These are phyloP conservation scores for Agapornis roseicollis DNA, from an alignment of 2,113 vertebrate genomes.

Conservation along the genomic window DNA sequence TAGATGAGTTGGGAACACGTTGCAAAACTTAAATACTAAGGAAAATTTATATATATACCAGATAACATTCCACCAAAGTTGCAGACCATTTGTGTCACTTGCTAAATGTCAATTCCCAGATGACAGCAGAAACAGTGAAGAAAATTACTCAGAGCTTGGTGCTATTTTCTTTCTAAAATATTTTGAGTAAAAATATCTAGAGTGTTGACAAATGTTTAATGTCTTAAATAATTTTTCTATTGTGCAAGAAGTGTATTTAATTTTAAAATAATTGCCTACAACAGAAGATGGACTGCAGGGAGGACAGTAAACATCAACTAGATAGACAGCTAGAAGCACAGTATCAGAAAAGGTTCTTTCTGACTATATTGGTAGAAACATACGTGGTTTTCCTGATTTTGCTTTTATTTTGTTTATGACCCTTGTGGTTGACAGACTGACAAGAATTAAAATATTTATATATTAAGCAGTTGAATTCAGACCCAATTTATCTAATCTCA, in stretches of 20 bases:
- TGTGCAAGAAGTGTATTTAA: background rate
- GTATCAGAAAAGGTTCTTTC: background rate
- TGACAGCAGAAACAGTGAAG: background rate
- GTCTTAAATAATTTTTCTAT: background rate
- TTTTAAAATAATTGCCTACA: background rate
- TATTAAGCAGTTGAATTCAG: background rate
- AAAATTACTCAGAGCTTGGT: background rate
- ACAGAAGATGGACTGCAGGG: background rate
- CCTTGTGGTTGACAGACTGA: background rate
- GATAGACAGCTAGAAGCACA: background rate
- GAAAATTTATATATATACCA: background rate
- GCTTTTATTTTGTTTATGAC: background rate
- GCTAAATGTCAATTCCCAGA: background rate
- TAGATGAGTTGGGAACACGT: background rate
- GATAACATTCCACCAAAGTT: background rate
- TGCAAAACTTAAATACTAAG: background rate
- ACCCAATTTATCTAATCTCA: background rate
- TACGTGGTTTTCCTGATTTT: background rate
- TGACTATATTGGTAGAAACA: background rate
- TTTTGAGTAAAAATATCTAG: background rate
- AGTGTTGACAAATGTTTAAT: background rate
- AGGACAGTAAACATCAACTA: background rate
- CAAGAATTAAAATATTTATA: background rate
- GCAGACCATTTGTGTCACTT: background rate
- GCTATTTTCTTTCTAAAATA: background rate